Conservation (phyloP, 2,888 invertebrate species). For the Eupithecia dodoneata region DNA sequence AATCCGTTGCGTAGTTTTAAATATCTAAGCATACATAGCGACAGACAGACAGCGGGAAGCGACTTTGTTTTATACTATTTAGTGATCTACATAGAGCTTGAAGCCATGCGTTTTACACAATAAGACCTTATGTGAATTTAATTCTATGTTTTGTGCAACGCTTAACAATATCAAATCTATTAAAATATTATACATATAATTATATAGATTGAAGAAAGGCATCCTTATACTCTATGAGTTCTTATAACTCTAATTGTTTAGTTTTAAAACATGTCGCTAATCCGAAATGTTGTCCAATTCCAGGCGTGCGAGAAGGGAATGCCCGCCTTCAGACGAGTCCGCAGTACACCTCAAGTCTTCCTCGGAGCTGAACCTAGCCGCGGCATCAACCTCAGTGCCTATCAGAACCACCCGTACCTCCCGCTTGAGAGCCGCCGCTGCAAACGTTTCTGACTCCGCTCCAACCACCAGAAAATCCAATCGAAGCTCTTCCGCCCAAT, state of each 20-base stretch:
- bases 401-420: conserved; percentile 90
- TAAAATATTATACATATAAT: neutral
- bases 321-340: conserved; percentile 67
- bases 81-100: too few species aligned
- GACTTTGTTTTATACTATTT: too few species aligned
- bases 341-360: conserved; percentile 74
- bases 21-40: too few species aligned
- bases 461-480: conserved; percentile 66
- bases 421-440: conserved; percentile 87
- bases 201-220: neutral
- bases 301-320: conserved; percentile 70
- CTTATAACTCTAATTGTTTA: neutral
- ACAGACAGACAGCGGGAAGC: too few species aligned
- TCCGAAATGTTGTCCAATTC: conserved; percentile 51
- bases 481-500: conserved; percentile 76
- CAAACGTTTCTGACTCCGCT: conserved; percentile 66
- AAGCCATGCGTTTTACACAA: neutral
- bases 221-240: neutral
- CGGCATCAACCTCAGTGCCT: conserved; percentile 77
- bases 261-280: neutral
- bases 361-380: conserved; percentile 76
- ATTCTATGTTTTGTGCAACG: neutral
- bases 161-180: neutral
- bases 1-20: too few species aligned
- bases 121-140: neutral